Conservation (phyloP, 2,113 vertebrate genomes). For the Neotoma lepida region DNA sequence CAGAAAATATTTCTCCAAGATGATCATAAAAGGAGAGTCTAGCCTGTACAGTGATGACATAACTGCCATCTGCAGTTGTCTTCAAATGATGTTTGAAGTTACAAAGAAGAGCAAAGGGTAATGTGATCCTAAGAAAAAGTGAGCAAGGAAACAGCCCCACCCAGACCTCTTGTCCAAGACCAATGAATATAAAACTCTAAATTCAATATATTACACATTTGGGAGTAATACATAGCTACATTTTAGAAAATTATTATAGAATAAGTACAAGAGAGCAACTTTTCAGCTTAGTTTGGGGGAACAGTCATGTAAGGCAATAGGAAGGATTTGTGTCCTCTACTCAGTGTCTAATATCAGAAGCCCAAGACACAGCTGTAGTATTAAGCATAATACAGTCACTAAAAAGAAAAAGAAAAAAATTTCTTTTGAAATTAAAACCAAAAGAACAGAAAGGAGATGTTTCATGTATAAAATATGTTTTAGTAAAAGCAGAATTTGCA, state of each 20-base stretch:
- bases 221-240: neutral
- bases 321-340: neutral
- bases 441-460: neutral
- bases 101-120: constrained; percentile 21
- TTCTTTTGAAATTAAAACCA: neutral
- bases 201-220: constrained; percentile 10
- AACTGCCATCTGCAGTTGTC: constrained; percentile 2
- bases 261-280: neutral
- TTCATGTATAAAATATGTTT: constrained; percentile 20
- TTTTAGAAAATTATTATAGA: neutral
- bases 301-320: neutral
- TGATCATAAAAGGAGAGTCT: neutral
- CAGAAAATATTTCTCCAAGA: constrained; percentile 51
- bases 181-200: constrained; percentile 7
- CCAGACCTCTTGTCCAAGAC: neutral
- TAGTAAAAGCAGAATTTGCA: neutral
- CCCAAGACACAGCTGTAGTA: neutral
- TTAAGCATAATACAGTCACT: constrained; percentile 31
- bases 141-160: neutral
- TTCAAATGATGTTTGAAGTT: constrained; percentile 46
- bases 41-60: constrained; percentile 31
- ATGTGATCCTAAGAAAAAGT: neutral
- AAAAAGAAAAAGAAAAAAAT: constrained; percentile 6
- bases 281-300: neutral
- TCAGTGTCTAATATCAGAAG: constrained; percentile 18